Evolutionary conservation across 2,888 invertebrate species (phyloP), one percentile per base, ranked within the genome.

Genomic region (Dasypolia templi): DNA sequence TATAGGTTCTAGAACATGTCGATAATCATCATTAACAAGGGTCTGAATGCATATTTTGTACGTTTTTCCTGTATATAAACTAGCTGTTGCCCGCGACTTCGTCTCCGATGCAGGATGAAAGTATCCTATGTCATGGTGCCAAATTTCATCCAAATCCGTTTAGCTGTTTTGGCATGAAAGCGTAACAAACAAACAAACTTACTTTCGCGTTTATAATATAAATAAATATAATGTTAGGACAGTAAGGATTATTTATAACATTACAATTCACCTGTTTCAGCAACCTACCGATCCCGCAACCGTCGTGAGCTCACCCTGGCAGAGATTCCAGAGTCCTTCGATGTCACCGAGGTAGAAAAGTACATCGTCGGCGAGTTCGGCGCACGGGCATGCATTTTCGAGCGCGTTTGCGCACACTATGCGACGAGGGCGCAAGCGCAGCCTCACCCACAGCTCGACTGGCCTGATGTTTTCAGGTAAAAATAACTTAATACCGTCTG

Each of bases 391-490:
- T 98, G 98, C 91, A 97, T 98, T 85, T 97, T 98, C 88, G 98
- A 98, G 86, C 97, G 97, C 79, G 97, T 98, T 42, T 98, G 98
- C 91, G 97, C 97, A 53, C 97, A 97, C 81, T 97, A 98, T 89
- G 98, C 98, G 0, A 96, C 95, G 66, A 95, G 96, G 74, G 97
- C 97, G 19, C 95, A 94, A 35, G 93, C 94, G 14, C 94, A 95
- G 17, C 94, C 95, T 0, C 89, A 91, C 12, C 94, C 93, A 26
- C 95, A 94, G 76, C 96, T 98, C 79, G 97, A 98, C 93, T 98
- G 98, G 98, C 95, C 97, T 82, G 97, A 97, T 87, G 97, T 98
- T 62, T 97, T 98, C 94, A 98, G 98, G 98, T 98, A 96, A 81
- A 14, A 26, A 72, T 14, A 5, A 49, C 29, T 32, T 3, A 9